Evolutionary conservation across 2,888 invertebrate genomes (phyloP).

Genomic region (Polyploca ridens): DNA sequence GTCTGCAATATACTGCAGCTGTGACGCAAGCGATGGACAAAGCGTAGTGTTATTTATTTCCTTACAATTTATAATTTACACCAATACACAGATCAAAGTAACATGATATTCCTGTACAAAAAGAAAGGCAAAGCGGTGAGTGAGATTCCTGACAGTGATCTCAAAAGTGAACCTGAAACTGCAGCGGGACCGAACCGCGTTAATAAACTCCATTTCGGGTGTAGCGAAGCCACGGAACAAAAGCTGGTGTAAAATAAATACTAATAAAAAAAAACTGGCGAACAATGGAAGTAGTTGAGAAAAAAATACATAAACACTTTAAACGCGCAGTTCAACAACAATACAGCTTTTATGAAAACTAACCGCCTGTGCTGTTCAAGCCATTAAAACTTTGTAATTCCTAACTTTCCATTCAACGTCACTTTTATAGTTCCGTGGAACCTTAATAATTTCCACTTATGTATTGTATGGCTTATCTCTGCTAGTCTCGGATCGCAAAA

Average conservation of each 20-base stretch:
- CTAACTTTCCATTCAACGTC: constrained; percentile 44
- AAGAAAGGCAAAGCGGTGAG: too few relatives aligned
- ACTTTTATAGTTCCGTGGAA: constrained; percentile 19
- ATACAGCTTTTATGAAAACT: constrained; percentile 46
- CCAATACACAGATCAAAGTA: too few relatives aligned
- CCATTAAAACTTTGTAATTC: constrained; percentile 54
- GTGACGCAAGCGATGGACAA: too few relatives aligned
- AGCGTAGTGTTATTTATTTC: too few relatives aligned
- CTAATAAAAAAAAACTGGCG: constrained; percentile 29
- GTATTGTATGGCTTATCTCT: not conserved
- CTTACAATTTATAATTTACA: too few relatives aligned
- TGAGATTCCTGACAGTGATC: too few relatives aligned
- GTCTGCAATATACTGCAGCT: too few relatives aligned
- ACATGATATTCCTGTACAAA: too few relatives aligned
- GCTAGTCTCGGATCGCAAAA: not conserved
- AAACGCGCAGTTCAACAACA: constrained; percentile 27
- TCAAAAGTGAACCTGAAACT: not conserved
- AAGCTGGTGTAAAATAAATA: constrained; percentile 4
- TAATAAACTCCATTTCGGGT: not conserved
- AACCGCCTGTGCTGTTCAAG: constrained; percentile 35
- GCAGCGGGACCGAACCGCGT: too few relatives aligned
- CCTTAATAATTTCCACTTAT: not conserved
- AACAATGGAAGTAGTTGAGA: constrained; percentile 28
- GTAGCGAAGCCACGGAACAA: not conserved
- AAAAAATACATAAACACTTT: constrained; percentile 32